Percentiles rank a stretch among this genome's conserved stretches.
These are phyloP conservation scores for Pararge aegeria DNA, from an alignment of 1,140 invertebrate genomes.

Conservation along the genomic window DNA sequence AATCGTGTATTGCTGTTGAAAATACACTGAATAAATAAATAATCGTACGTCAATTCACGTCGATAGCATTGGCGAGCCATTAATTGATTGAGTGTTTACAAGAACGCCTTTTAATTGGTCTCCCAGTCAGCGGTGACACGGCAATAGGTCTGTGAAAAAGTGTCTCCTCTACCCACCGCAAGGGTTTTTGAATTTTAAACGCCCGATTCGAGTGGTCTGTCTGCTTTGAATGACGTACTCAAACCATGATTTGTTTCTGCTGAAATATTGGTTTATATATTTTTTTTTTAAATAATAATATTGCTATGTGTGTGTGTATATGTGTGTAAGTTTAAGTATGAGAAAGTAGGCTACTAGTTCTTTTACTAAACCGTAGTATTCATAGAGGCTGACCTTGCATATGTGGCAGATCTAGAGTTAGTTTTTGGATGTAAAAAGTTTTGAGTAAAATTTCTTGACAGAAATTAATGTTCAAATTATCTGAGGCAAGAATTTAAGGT, in stretches of 20 bases:
- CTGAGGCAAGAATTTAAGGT: no score
- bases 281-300: no score
- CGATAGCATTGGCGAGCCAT: constrained; percentile 49
- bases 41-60: constrained; percentile 31
- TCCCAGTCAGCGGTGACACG: constrained; percentile 45
- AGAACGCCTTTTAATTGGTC: constrained; percentile 61
- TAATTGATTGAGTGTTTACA: constrained; percentile 58
- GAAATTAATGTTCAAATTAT: no score
- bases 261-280: constrained; percentile 2
- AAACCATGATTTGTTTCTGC: constrained; percentile 3
- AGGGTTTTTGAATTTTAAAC: constrained; percentile 67
- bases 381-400: no score
- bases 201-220: constrained; percentile 44
- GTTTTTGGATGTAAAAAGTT: no score
- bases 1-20: background rate
- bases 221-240: constrained; percentile 28
- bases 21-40: constrained; percentile 20
- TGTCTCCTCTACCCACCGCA: constrained; percentile 44
- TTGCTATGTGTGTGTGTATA: no score
- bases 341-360: no score
- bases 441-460: no score
- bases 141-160: constrained; percentile 44
- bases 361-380: no score
- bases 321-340: no score
- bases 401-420: no score